Conservation (phyloP, 2,888 invertebrate genomes). For the Agriotes lineatus region DNA sequence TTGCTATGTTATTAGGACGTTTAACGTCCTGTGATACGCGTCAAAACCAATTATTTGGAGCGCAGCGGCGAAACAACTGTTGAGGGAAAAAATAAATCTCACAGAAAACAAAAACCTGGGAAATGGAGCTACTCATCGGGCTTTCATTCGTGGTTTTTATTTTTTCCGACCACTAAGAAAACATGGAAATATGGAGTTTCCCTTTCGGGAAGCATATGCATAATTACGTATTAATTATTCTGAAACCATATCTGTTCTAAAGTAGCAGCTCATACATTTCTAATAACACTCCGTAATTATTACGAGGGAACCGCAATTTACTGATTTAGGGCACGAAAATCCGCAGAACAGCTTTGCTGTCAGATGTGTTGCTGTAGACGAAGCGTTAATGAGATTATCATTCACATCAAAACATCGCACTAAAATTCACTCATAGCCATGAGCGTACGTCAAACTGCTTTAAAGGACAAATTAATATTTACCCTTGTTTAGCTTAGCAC, state of each 20-base stretch:
- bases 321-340: conserved; percentile 20
- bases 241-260: not conserved
- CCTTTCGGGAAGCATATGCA: no score
- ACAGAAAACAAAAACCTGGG: not conserved
- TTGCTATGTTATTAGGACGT: not conserved
- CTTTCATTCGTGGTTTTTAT: not conserved
- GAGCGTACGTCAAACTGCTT: conserved; percentile 2
- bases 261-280: not conserved
- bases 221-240: no score
- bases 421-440: conserved; percentile 12
- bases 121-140: not conserved
- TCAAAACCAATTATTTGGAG: not conserved
- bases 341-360: not conserved
- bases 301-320: conserved; percentile 10
- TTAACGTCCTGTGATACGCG: not conserved
- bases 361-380: conserved; percentile 6
- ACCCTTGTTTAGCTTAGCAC: not conserved
- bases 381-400: conserved; percentile 30
- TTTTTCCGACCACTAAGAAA: not conserved
- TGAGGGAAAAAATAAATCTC: conserved; percentile 2
- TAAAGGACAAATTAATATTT: conserved; percentile 16
- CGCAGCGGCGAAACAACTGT: not conserved
- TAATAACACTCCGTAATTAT: conserved; percentile 3
- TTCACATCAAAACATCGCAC: conserved; percentile 15
- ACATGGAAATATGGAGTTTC: no score